These are phyloP conservation scores for Gryllus bimaculatus DNA, from an alignment of 1,140 invertebrate genomes.

Conservation along the genomic window DNA sequence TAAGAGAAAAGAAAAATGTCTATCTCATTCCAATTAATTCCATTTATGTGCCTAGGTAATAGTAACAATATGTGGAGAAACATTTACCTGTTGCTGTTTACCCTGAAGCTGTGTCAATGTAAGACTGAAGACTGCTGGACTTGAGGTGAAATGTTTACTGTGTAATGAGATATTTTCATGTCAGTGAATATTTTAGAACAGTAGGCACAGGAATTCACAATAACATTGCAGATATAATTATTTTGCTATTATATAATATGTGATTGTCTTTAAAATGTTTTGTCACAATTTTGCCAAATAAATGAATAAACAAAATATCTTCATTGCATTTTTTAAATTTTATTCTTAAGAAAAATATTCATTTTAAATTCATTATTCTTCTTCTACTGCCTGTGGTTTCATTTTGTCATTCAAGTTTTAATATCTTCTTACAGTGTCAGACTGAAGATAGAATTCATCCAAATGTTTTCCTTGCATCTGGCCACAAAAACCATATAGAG, in stretches of 20 bases:
- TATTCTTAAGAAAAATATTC: not conserved
- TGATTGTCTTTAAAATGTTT: constrained; percentile 2
- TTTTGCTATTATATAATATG: not conserved
- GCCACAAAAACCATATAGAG: too few species aligned
- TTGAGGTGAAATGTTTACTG: not conserved
- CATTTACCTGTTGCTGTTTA: not conserved
- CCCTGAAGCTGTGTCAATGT: not conserved
- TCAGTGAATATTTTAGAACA: not conserved
- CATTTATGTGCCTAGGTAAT: not conserved
- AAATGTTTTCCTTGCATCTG: too few species aligned
- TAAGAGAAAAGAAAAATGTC: not conserved
- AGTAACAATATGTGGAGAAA: not conserved
- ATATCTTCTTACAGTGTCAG: too few species aligned
- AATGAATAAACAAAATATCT: not conserved
- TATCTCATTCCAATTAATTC: not conserved
- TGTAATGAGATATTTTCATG: constrained; percentile 5
- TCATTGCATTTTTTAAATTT: not conserved
- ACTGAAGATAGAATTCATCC: too few species aligned
- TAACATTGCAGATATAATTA: not conserved
- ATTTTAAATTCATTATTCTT: too few species aligned
- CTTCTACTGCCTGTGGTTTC: too few species aligned
- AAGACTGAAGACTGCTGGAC: not conserved
- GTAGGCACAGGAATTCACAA: not conserved
- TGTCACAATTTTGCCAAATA: constrained; percentile 5
- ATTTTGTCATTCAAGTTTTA: too few species aligned